Evolutionary conservation across 2,888 invertebrate genomes (phyloP).

Genomic region (Euplexia lucipara): DNA sequence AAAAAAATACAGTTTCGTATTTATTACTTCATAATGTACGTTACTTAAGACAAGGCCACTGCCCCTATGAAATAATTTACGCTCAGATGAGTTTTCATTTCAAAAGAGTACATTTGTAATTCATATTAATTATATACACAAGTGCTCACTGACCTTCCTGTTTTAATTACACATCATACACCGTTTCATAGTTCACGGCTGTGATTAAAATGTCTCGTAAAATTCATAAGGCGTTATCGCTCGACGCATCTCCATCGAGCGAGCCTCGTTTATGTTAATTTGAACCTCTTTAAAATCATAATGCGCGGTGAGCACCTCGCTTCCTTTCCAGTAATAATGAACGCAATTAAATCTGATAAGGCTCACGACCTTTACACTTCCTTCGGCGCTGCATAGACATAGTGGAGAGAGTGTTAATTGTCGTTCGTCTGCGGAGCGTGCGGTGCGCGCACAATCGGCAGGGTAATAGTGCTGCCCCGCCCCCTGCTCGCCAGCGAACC

Average conservation of each 20-base stretch:
- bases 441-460: constrained; percentile 72
- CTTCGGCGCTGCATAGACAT: constrained; percentile 74
- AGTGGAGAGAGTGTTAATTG: constrained; percentile 83
- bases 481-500: constrained; percentile 81
- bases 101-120: constrained; percentile 86
- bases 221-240: constrained; percentile 83
- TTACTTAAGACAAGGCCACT: constrained; percentile 83
- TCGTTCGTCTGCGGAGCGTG: constrained; percentile 62
- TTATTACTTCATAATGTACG: constrained; percentile 78
- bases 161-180: constrained; percentile 85
- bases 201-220: constrained; percentile 88
- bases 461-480: constrained; percentile 77
- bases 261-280: constrained; percentile 85
- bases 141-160: constrained; percentile 90
- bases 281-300: constrained; percentile 85
- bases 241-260: constrained; percentile 76
- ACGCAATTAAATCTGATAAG: constrained; percentile 88
- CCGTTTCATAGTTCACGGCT: constrained; percentile 90
- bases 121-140: constrained; percentile 86
- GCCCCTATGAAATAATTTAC: constrained; percentile 89
- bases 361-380: constrained; percentile 89
- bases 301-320: constrained; percentile 81
- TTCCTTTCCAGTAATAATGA: constrained; percentile 85
- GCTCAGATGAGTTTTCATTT: constrained; percentile 86
- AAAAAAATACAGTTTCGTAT: constrained; percentile 72